Evolutionary conservation across 2,888 invertebrate species (phyloP), one percentile per base, ranked within the genome.

Genomic region (Caenorhabditis drosophilae): DNA sequence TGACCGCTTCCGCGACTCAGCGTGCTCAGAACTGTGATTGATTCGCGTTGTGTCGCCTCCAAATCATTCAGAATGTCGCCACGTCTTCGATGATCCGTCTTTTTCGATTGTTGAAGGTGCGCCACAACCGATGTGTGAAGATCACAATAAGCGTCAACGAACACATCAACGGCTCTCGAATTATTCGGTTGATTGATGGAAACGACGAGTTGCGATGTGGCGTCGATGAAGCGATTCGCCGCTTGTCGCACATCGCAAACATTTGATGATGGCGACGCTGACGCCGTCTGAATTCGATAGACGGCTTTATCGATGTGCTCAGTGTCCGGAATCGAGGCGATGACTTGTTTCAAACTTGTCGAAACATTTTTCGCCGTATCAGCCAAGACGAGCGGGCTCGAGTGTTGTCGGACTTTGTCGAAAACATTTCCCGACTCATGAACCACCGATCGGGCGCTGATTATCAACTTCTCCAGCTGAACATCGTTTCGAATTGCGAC

Each of bases 321-420:
- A 84, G 95, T 93, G 0, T 94, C 93, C 0, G 96, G 95, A 41
- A 96, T 88, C 68, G 92, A 92, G 72, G 90, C 90, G 51, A 95
- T 89, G 71, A 87, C 70, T 93, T 88, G 15, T 34, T 90, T 90
- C 0, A 92, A 91, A 12, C 85, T 85, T 42, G 85, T 85, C 18
- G 87, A 84, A 15, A 75, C 73, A 44, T 64, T 61, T 31, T 63
- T 60, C 11, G 77, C 75, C 4, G 76, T 67, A 4, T 80, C 78
- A 15, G 73, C 70, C 26, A 82, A 62, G 11, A 74, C 71, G 2
- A 48, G 34, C 2, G 75, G 69, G 12, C 61, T 20, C 1, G 76
- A 64, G 18, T 56, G 47, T 42, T 80, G 78, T 6, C 81, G 67
- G 20, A 80, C 79, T 23, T 71, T 49, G 57, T 78, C 79, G 58